A percentile compares a stretch with the other conserved stretches of the same genome.
These are phyloP conservation scores for Lontra canadensis DNA, from an alignment of 2,113 vertebrate species.

Conservation along the genomic window DNA sequence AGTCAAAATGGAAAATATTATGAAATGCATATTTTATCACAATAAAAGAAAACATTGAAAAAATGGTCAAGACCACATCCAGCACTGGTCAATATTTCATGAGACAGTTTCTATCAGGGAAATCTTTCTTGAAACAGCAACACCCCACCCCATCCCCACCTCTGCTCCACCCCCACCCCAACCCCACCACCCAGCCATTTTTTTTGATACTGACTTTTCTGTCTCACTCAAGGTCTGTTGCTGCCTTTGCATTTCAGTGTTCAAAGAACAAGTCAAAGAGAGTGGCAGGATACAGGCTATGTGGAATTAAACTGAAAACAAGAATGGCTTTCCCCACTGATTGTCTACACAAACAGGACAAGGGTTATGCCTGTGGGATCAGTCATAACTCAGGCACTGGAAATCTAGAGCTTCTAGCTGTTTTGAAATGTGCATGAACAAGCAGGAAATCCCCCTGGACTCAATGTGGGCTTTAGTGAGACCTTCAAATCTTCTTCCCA, in stretches of 20 bases:
- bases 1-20: not conserved
- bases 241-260: constrained; percentile 73
- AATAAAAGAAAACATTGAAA: not conserved
- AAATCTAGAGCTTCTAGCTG: constrained; percentile 65
- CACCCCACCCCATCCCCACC: too few relatives aligned
- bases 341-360: constrained; percentile 80
- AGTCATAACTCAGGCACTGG: constrained; percentile 75
- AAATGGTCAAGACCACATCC: constrained; percentile 30
- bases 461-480: constrained; percentile 77
- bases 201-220: constrained; percentile 63
- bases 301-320: constrained; percentile 79
- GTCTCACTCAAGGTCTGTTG: constrained; percentile 61
- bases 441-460: constrained; percentile 73
- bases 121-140: constrained; percentile 74
- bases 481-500: constrained; percentile 76
- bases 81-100: constrained; percentile 72
- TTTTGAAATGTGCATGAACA: constrained; percentile 79
- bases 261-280: constrained; percentile 82
- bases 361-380: constrained; percentile 80
- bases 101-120: constrained; percentile 79
- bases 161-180: fast-evolving
- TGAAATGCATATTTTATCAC: constrained; percentile 1
- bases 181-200: fast-evolving
- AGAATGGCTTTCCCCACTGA: constrained; percentile 79
- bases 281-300: constrained; percentile 74